phyloP scores from a whole-genome alignment of 2,797 vertebrate genomes.

The Squalus acanthias region DNA sequence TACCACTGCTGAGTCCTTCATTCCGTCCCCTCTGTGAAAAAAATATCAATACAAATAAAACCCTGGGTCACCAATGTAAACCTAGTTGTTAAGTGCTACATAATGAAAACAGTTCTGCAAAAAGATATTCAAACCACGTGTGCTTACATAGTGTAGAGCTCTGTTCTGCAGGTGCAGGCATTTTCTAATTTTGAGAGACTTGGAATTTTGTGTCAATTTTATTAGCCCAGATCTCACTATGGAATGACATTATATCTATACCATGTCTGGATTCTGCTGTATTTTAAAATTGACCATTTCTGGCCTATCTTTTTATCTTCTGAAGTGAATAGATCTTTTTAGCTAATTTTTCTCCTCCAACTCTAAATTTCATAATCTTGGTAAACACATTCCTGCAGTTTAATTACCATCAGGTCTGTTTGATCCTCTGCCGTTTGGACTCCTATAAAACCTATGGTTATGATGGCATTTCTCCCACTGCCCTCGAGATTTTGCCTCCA shows the following conservation, averaged over 20 bases:
- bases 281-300: not conserved
- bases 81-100: not conserved
- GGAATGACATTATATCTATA: not conserved
- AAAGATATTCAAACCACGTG: not conserved
- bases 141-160: not conserved
- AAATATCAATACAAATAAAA: not conserved
- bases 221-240: not conserved
- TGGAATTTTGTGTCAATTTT: not conserved
- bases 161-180: too few species aligned
- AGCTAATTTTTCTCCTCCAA: not conserved
- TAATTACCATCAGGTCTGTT: not conserved
- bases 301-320: not conserved
- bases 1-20: conserved; percentile 92
- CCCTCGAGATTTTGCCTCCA: too few species aligned
- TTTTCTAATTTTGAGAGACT: not conserved
- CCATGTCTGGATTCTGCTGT: not conserved
- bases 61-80: accelerated
- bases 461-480: not conserved
- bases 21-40: conserved; percentile 82
- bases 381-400: not conserved
- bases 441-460: not conserved
- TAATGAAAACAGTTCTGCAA: not conserved
- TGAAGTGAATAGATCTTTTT: not conserved
- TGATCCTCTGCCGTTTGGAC: not conserved
- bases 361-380: not conserved